phyloP scores from a whole-genome alignment of 2,888 invertebrate genomes.

The Eueremaeus valkanovi region DNA sequence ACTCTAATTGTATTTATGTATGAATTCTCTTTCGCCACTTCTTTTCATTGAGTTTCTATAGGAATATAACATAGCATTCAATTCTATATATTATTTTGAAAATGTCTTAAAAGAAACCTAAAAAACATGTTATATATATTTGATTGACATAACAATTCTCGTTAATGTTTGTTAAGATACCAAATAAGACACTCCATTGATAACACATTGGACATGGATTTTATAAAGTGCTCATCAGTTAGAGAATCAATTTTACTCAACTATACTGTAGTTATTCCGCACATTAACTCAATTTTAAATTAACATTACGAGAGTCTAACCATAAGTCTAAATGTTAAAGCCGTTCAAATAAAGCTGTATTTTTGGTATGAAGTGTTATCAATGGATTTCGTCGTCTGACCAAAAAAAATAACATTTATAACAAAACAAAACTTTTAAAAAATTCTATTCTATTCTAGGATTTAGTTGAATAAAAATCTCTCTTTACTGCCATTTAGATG shows the following conservation, averaged over 20 bases:
- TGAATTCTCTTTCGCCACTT: not conserved
- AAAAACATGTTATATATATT: slow-evolving; percentile 20
- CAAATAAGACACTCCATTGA: slow-evolving; percentile 13
- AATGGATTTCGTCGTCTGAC: not conserved
- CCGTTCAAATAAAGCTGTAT: not conserved
- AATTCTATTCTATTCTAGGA: not conserved
- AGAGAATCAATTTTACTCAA: too few relatives aligned
- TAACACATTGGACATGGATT: not conserved
- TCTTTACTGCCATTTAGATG: slow-evolving; percentile 34
- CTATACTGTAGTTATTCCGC: not conserved
- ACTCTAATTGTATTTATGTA: not conserved
- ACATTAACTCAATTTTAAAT: not conserved
- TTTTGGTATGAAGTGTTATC: not conserved
- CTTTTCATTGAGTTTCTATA: not conserved
- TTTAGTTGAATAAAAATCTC: slow-evolving; percentile 14
- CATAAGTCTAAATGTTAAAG: not conserved
- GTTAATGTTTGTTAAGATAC: slow-evolving; percentile 19
- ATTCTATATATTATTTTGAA: slow-evolving; percentile 1
- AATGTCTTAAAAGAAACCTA: too few relatives aligned
- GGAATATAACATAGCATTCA: not conserved
- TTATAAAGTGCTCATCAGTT: too few relatives aligned
- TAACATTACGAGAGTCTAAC: not conserved
- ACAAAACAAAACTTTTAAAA: not conserved
- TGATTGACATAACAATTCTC: slow-evolving; percentile 8
- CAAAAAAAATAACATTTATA: too few relatives aligned